phyloP scores from a whole-genome alignment of 2,797 vertebrate genomes.

The Micromesistius poutassou region DNA sequence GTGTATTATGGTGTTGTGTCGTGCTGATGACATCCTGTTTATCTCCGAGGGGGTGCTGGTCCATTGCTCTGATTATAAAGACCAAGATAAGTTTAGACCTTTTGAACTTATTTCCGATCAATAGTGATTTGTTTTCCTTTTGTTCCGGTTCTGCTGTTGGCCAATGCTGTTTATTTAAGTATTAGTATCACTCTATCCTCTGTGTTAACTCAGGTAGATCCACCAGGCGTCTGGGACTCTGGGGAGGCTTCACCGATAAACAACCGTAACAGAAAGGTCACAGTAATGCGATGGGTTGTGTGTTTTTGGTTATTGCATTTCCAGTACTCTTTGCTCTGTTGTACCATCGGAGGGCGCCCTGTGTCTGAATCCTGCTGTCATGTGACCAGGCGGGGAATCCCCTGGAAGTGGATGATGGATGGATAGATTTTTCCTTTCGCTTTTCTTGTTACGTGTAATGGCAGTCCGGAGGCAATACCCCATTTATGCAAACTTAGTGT shows the following conservation, averaged over 20 bases:
- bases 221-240: too few species aligned
- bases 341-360: neutral
- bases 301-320: neutral
- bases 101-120: neutral
- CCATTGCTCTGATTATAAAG: too few species aligned
- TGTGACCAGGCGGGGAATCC: neutral
- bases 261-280: too few species aligned
- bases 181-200: neutral
- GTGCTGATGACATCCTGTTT: too few species aligned
- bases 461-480: neutral
- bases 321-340: neutral
- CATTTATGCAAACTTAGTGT: neutral
- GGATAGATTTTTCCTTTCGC: neutral
- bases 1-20: too few species aligned
- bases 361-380: neutral
- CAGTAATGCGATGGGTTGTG: neutral
- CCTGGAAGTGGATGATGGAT: neutral
- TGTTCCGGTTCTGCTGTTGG: neutral
- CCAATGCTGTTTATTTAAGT: too few species aligned
- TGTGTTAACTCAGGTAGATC: neutral
- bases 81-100: neutral
- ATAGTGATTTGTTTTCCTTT: neutral
- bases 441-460: neutral
- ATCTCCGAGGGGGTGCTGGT: too few species aligned
- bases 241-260: too few species aligned